Conservation (phyloP, 2,888 invertebrate species). For the Frankliniella intonsa region DNA sequence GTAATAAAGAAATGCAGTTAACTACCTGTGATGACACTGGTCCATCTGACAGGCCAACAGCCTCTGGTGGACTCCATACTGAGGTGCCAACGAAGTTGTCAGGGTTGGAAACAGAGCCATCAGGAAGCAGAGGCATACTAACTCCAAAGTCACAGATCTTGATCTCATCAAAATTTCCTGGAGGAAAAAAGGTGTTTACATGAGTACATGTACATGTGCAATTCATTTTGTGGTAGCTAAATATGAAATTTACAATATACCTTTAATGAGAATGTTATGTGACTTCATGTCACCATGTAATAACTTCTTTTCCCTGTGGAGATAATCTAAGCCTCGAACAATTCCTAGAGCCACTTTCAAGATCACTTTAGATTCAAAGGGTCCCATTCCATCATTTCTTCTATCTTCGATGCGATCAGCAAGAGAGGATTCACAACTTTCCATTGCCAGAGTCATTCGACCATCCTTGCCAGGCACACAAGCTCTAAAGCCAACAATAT, state of each 20-base stretch:
- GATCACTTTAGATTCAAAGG: constrained; percentile 60
- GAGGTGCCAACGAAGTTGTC: constrained; percentile 66
- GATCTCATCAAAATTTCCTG: constrained; percentile 64
- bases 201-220: neutral
- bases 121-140: constrained; percentile 62
- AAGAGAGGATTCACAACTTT: constrained; percentile 66
- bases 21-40: constrained; percentile 28
- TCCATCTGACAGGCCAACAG: constrained; percentile 51
- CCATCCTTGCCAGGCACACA: neutral
- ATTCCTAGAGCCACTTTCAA: constrained; percentile 63
- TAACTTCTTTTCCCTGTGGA: constrained; percentile 65
- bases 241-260: constrained; percentile 36
- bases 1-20: constrained; percentile 4
- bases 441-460: constrained; percentile 59
- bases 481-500: constrained; percentile 71
- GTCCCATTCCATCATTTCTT: constrained; percentile 53
- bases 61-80: constrained; percentile 75
- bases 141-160: constrained; percentile 85
- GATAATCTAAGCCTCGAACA: constrained; percentile 66
- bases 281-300: constrained; percentile 83
- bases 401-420: constrained; percentile 70
- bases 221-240: neutral
- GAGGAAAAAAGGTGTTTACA: constrained; percentile 28
- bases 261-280: constrained; percentile 70
- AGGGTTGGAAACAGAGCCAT: constrained; percentile 54